These are phyloP conservation scores for Parapristionchus giblindavisi DNA, from an alignment of 2,888 invertebrate species.

Conservation along the genomic window DNA sequence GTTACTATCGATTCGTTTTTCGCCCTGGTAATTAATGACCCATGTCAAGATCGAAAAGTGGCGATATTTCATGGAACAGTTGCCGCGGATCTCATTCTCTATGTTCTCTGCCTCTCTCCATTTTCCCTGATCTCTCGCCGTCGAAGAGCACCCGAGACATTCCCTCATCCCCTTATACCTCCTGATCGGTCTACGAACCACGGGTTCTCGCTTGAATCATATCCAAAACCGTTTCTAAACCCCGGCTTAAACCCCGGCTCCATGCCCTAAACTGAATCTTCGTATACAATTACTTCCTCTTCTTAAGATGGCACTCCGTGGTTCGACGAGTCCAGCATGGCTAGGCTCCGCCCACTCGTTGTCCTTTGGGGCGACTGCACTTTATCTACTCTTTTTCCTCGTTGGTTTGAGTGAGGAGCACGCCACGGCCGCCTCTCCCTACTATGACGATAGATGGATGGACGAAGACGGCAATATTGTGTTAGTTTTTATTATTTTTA, in stretches of 20 bases:
- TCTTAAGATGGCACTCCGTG: neutral
- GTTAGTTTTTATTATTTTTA: neutral
- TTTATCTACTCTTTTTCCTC: slow-evolving; percentile 19
- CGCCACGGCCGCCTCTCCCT: neutral
- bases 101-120: neutral
- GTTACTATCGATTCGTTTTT: too few species aligned
- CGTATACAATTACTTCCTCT: neutral
- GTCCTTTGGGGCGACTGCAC: slow-evolving; percentile 14
- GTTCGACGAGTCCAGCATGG: neutral
- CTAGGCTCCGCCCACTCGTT: slow-evolving; percentile 1
- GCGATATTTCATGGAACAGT: slow-evolving; percentile 35
- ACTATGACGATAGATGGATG: slow-evolving; percentile 21
- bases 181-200: neutral
- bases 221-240: neutral
- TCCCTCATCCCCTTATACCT: neutral
- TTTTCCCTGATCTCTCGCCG: neutral
- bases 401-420: neutral
- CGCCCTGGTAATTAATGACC: neutral
- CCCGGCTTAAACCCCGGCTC: neutral
- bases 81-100: slow-evolving; percentile 3
- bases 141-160: neutral
- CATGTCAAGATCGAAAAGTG: neutral
- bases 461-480: slow-evolving; percentile 7
- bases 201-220: neutral
- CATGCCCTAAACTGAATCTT: too few species aligned